These are phyloP conservation scores for Tachypleus tridentatus DNA, from an alignment of 1,140 invertebrate species.

Conservation along the genomic window DNA sequence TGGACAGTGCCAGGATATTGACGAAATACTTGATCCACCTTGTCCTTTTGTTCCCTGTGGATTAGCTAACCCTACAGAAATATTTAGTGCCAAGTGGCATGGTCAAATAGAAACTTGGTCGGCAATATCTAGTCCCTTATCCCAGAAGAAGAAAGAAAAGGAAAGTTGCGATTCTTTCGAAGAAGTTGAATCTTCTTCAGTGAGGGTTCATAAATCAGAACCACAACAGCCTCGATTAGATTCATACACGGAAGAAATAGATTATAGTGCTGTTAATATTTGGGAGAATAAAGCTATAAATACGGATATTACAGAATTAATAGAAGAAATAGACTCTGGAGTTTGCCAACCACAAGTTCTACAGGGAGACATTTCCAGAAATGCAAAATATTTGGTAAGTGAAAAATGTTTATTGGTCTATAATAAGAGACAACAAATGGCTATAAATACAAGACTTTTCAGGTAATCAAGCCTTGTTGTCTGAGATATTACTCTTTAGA, in stretches of 20 bases:
- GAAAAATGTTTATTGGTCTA: too few relatives aligned
- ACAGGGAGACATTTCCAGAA: slow-evolving; percentile 15
- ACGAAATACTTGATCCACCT: slow-evolving; percentile 24
- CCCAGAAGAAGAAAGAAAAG: background rate
- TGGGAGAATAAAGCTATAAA: slow-evolving; percentile 20
- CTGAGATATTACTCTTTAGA: too few relatives aligned
- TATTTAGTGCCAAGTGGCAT: too few relatives aligned
- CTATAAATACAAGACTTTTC: too few relatives aligned
- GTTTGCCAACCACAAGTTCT: slow-evolving; percentile 15
- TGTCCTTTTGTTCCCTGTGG: slow-evolving; percentile 11
- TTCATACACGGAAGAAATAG: slow-evolving; percentile 26
- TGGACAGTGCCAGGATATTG: slow-evolving; percentile 26
- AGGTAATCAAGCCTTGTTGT: too few relatives aligned
- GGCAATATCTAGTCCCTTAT: too few relatives aligned
- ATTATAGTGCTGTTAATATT: slow-evolving; percentile 24
- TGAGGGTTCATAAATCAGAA: slow-evolving; percentile 21
- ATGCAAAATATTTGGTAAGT: slow-evolving; percentile 11
- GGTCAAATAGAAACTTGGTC: too few relatives aligned
- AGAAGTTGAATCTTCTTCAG: slow-evolving; percentile 21
- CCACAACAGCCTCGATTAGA: slow-evolving; percentile 21
- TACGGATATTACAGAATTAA: slow-evolving; percentile 15
- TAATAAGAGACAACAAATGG: too few relatives aligned
- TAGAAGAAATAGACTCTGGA: slow-evolving; percentile 21
- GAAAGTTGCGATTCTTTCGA: slow-evolving; percentile 5
- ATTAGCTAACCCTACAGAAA: too few relatives aligned